These are phyloP conservation scores for Ceyx erithaca DNA, from an alignment of 2,797 vertebrate genomes.

Conservation along the genomic window DNA sequence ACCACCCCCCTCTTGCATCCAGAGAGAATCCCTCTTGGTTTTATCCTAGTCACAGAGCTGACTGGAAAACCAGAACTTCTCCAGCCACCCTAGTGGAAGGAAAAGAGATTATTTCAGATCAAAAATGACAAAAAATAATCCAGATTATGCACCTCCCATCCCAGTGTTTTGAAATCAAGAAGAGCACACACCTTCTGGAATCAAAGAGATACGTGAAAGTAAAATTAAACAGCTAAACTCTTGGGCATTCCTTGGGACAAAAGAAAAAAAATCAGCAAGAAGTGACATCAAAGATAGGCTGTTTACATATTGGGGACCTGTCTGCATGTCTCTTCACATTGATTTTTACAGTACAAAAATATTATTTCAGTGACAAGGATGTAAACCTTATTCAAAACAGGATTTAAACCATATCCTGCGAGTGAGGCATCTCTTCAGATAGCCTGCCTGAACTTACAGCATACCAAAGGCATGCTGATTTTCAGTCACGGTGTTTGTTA, in stretches of 20 bases:
- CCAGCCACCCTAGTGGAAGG: slow-evolving; percentile 44
- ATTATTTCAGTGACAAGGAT: slow-evolving; percentile 96
- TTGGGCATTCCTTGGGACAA: slow-evolving; percentile 49
- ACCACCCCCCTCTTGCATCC: background rate
- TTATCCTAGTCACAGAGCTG: slow-evolving; percentile 28
- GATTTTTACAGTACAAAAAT: slow-evolving; percentile 93
- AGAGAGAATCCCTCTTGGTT: slow-evolving; percentile 47
- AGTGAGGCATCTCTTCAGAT: slow-evolving; percentile 86
- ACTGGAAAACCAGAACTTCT: slow-evolving; percentile 50
- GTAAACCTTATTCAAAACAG: slow-evolving; percentile 99
- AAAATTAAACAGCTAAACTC: slow-evolving; percentile 29
- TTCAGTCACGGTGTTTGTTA: slow-evolving; percentile 89
- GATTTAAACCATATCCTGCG: slow-evolving; percentile 95
- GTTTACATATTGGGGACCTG: slow-evolving; percentile 78
- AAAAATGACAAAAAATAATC: background rate
- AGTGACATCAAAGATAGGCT: slow-evolving; percentile 78
- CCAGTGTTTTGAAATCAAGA: background rate
- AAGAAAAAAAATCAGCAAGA: slow-evolving; percentile 57
- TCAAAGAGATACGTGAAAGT: background rate
- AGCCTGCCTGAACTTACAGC: slow-evolving; percentile 79
- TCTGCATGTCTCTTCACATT: slow-evolving; percentile 70
- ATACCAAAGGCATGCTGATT: slow-evolving; percentile 82
- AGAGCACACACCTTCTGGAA: background rate
- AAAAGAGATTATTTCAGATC: slow-evolving; percentile 28
- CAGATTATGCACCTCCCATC: background rate